Percentiles rank a stretch among this genome's conserved stretches.
phyloP scores from a whole-genome alignment of 1,140 invertebrate species.

The Apocrypta bakeri region DNA sequence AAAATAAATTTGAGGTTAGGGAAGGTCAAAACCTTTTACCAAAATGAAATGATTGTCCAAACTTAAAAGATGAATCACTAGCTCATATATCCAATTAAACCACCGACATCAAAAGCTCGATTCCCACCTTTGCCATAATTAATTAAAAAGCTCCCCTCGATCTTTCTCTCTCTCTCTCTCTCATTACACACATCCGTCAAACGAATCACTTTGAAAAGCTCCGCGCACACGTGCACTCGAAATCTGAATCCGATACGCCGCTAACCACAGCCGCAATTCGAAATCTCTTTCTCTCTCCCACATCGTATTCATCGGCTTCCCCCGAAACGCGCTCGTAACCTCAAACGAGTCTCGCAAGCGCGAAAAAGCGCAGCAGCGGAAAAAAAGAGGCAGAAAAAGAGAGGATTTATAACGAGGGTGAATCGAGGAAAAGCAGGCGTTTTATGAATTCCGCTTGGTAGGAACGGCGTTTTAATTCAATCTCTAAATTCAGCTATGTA shows the following conservation, averaged over 20 bases:
- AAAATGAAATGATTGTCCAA: too few relatives aligned
- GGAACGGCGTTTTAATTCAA: background rate
- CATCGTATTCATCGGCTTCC: background rate
- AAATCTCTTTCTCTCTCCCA: background rate
- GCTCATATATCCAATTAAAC: too few relatives aligned
- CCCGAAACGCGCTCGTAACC: slow-evolving; percentile 1
- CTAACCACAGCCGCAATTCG: background rate
- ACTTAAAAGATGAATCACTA: too few relatives aligned
- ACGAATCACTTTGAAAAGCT: background rate
- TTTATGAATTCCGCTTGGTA: too few relatives aligned
- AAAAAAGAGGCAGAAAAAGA: background rate
- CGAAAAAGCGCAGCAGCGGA: background rate
- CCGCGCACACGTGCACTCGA: background rate
- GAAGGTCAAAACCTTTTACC: too few relatives aligned
- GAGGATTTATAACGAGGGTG: background rate
- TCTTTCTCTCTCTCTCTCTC: background rate
- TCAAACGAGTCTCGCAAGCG: slow-evolving; percentile 2
- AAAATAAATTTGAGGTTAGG: too few relatives aligned
- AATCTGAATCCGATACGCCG: background rate
- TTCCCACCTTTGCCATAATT: background rate
- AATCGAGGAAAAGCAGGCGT: background rate
- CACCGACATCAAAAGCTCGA: background rate
- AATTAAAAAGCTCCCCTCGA: background rate
- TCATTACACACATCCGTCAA: background rate
- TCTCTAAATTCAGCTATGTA: background rate